Evolutionary conservation across 2,113 vertebrate genomes (phyloP).

Genomic region (Eretmodus cyanostictus): DNA sequence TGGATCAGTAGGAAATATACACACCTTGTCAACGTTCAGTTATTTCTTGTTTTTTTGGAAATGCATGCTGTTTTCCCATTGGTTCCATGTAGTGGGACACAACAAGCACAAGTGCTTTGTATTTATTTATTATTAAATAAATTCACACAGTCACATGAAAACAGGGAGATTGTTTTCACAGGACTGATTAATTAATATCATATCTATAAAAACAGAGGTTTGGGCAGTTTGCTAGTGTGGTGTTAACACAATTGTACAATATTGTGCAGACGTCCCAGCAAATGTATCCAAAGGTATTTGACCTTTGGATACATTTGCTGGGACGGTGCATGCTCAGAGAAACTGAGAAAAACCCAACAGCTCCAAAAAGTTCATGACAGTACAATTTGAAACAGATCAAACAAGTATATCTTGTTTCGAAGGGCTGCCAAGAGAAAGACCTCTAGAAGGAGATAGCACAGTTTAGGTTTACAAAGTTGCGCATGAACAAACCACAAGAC

Average conservation of each 20-base stretch:
- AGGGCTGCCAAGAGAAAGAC: not conserved
- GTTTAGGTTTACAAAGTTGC: not conserved
- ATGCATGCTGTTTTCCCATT: not conserved
- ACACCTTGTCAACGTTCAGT: not conserved
- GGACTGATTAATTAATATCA: not conserved
- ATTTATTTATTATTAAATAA: not conserved
- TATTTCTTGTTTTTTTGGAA: not conserved
- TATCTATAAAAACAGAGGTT: not conserved
- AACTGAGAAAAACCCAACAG: not conserved
- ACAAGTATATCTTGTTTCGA: not conserved
- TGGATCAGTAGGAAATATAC: not conserved
- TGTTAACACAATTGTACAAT: not conserved
- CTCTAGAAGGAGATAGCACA: not conserved
- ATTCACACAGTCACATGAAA: fast-evolving
- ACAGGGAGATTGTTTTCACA: not conserved
- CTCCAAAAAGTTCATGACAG: not conserved
- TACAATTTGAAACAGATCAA: not conserved
- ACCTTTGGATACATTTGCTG: too few relatives aligned
- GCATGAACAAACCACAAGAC: not conserved
- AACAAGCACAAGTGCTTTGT: not conserved
- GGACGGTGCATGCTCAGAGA: not conserved
- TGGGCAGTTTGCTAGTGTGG: not conserved
- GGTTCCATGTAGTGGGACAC: not conserved
- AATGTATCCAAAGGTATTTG: not conserved
- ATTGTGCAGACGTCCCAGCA: not conserved